phyloP scores from a whole-genome alignment of 2,113 vertebrate species.

The Centropristis striata region DNA sequence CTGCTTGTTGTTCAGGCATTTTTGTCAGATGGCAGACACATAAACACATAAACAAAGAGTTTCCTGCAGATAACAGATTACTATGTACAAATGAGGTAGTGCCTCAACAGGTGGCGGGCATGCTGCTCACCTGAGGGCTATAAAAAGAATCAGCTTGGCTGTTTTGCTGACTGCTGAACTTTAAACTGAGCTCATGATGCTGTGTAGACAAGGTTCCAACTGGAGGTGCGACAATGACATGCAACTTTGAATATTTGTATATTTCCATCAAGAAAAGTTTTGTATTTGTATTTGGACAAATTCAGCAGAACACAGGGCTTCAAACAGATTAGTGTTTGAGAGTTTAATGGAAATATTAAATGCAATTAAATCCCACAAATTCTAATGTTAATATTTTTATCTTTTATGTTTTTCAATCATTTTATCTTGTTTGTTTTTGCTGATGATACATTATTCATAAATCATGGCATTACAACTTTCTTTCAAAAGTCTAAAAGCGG shows the following conservation, averaged over 20 bases:
- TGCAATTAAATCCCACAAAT: too few species aligned
- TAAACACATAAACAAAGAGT: slow-evolving; percentile 13
- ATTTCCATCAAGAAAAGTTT: slow-evolving; percentile 16
- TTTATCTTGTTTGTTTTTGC: not conserved
- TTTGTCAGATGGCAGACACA: not conserved
- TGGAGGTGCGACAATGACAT: slow-evolving; percentile 7
- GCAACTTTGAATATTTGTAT: not conserved
- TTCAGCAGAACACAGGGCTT: not conserved
- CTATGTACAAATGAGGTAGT: not conserved
- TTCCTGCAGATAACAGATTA: slow-evolving; percentile 2
- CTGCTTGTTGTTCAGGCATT: slow-evolving; percentile 11
- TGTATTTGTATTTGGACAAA: not conserved
- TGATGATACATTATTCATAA: not conserved
- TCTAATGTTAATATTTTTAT: not conserved
- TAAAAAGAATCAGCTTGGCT: not conserved
- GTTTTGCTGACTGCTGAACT: slow-evolving; percentile 2
- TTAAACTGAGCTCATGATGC: not conserved
- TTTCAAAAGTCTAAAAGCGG: too few species aligned
- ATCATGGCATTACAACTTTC: not conserved
- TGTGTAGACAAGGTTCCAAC: not conserved
- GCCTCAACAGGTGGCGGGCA: slow-evolving; percentile 24
- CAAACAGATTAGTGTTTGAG: not conserved
- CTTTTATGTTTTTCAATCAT: not conserved
- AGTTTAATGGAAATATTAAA: not conserved
- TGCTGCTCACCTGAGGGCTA: slow-evolving; percentile 24